Conservation (phyloP, 2,113 vertebrate species). For the Anguilla japonica region DNA sequence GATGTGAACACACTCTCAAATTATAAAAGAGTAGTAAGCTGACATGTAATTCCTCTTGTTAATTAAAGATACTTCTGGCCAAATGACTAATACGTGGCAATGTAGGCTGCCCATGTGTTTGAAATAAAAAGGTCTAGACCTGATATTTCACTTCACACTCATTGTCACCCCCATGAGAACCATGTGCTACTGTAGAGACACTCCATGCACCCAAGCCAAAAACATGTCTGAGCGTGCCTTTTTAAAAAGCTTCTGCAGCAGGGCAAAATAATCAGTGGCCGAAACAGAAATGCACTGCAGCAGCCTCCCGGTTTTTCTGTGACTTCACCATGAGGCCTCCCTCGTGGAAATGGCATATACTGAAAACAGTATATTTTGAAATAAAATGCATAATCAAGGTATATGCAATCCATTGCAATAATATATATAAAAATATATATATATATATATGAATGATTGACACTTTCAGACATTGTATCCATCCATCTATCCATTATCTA, state of each 20-base stretch:
- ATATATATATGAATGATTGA: too few relatives aligned
- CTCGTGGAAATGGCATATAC: too few relatives aligned
- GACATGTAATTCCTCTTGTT: background rate
- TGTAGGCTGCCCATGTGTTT: background rate
- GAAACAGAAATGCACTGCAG: background rate
- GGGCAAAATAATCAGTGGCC: background rate
- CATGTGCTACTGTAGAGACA: background rate
- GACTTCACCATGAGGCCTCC: too few relatives aligned
- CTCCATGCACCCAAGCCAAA: background rate
- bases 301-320: background rate
- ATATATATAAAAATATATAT: too few relatives aligned
- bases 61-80: background rate
- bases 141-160: background rate
- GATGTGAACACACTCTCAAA: background rate
- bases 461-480: too few relatives aligned
- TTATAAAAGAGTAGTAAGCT: background rate
- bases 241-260: background rate
- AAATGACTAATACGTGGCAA: background rate
- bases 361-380: too few relatives aligned
- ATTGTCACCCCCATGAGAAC: background rate
- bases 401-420: too few relatives aligned
- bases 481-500: too few relatives aligned
- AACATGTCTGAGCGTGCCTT: background rate
- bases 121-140: background rate
- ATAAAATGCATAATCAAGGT: too few relatives aligned